These are phyloP conservation scores for Ctenosaura bakeri DNA, from an alignment of 2,797 vertebrate species.

Conservation along the genomic window DNA sequence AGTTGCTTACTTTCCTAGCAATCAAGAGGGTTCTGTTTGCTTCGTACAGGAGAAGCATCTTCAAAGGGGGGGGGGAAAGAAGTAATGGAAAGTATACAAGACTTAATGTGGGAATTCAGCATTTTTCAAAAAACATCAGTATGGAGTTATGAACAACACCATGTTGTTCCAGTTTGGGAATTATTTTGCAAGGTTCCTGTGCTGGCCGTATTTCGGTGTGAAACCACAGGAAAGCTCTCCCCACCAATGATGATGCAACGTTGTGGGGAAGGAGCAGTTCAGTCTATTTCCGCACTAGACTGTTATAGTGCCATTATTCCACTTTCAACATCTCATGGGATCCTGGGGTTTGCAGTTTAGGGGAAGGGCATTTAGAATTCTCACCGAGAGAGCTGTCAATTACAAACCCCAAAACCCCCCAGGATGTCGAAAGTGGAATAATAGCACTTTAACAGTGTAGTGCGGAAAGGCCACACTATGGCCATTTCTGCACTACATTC, in stretches of 20 bases:
- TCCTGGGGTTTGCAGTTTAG: too few species aligned
- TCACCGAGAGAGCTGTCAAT: too few species aligned
- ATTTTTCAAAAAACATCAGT: not conserved
- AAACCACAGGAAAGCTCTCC: not conserved
- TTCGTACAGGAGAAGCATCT: conserved; percentile 8
- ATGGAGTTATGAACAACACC: not conserved
- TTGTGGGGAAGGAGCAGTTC: too few species aligned
- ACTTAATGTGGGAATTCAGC: not conserved
- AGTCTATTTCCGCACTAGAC: too few species aligned
- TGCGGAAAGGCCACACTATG: too few species aligned
- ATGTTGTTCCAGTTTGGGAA: not conserved
- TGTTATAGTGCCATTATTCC: too few species aligned
- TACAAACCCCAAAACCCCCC: too few species aligned
- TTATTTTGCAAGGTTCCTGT: not conserved
- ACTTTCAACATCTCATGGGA: too few species aligned
- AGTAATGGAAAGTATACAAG: not conserved
- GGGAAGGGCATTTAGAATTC: too few species aligned
- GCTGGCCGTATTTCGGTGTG: not conserved
- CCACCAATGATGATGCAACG: not conserved
- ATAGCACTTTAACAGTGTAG: too few species aligned
- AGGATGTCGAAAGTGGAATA: too few species aligned
- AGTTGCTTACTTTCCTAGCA: conserved; percentile 46
- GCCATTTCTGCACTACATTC: too few species aligned
- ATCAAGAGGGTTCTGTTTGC: conserved; percentile 16
- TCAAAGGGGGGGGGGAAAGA: conserved; percentile 31